phyloP scores from a whole-genome alignment of 2,888 invertebrate genomes.

The Heliconius charithonia region DNA sequence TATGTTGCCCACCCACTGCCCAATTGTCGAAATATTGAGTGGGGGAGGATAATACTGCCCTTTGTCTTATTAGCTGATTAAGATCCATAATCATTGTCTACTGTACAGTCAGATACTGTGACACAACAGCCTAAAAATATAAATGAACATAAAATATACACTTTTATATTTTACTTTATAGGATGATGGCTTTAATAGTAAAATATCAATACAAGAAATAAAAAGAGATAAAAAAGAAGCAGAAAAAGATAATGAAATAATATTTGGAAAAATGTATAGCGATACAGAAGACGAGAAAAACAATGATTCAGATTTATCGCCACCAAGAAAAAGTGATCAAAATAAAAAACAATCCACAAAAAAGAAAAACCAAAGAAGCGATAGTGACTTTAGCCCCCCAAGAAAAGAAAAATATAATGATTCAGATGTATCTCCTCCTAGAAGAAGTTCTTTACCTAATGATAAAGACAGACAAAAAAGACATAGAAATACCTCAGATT shows the following conservation, averaged over 20 bases:
- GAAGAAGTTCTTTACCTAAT: constrained; percentile 47
- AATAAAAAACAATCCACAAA: constrained; percentile 30
- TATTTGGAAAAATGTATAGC: constrained; percentile 80
- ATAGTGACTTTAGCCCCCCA: constrained; percentile 72
- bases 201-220: constrained; percentile 75
- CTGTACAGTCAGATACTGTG: too few species aligned
- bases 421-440: constrained; percentile 53
- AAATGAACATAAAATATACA: too few species aligned
- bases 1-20: too few species aligned
- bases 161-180: constrained; percentile 50
- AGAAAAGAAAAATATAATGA: constrained; percentile 55
- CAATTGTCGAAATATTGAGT: too few species aligned
- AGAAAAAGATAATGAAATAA: constrained; percentile 74
- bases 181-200: constrained; percentile 80
- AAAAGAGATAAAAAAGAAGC: constrained; percentile 66
- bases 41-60: too few species aligned
- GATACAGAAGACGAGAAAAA: constrained; percentile 76
- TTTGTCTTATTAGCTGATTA: too few species aligned
- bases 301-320: constrained; percentile 61
- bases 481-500: not conserved
- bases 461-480: not conserved
- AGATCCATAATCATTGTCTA: too few species aligned
- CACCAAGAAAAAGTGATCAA: constrained; percentile 51
- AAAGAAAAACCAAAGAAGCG: constrained; percentile 51
- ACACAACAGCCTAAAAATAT: too few species aligned